Conservation (phyloP, 2,113 vertebrate species). For the Andinoacara biseriatus region DNA sequence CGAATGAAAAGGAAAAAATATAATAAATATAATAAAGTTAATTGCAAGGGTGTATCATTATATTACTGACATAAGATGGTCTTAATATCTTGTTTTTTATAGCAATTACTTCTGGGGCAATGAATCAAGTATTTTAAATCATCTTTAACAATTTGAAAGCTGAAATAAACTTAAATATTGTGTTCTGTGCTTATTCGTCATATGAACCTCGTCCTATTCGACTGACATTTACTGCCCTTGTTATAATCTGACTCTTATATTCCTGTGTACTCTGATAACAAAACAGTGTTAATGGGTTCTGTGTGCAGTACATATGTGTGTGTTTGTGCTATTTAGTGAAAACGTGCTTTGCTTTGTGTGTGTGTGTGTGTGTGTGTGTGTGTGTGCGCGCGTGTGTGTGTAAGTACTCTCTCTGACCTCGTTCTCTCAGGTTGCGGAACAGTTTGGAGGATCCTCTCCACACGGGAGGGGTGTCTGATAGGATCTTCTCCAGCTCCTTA, state of each 20-base stretch:
- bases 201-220: neutral
- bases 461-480: constrained; percentile 92
- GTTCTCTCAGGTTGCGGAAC: constrained; percentile 92
- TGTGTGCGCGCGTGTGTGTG: neutral
- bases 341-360: neutral
- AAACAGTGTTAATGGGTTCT: neutral
- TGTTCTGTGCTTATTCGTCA: neutral
- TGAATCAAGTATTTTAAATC: neutral
- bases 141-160: neutral
- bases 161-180: neutral
- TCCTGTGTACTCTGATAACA: constrained; percentile 11
- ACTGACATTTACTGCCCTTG: constrained; percentile 11
- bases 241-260: neutral
- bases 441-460: constrained; percentile 98
- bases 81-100: neutral
- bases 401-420: constrained; percentile 78
- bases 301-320: neutral
- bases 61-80: neutral
- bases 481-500: constrained; percentile 94
- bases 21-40: neutral
- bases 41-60: neutral
- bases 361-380: neutral
- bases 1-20: neutral
- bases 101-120: neutral
- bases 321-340: neutral